These are phyloP conservation scores for Hesperophylax magnus DNA, from an alignment of 1,140 invertebrate genomes.

Conservation along the genomic window DNA sequence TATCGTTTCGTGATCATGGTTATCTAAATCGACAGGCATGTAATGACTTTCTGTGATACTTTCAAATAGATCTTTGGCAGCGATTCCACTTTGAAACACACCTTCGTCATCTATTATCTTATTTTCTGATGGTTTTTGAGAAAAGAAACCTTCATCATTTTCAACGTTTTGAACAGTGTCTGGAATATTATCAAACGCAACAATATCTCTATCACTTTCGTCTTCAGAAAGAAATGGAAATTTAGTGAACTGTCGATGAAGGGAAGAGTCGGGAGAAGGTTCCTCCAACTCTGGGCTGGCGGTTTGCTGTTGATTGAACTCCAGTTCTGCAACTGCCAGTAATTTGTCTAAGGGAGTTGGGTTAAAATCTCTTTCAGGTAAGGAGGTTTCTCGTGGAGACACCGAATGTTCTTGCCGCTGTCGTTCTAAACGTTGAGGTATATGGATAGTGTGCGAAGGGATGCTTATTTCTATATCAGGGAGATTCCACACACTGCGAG, in stretches of 20 bases:
- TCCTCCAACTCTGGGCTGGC: conserved; percentile 53
- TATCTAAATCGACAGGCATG: conserved; percentile 65
- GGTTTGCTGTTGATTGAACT: conserved; percentile 67
- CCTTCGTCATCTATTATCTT: conserved; percentile 58
- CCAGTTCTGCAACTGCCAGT: conserved; percentile 72
- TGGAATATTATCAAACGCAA: conserved; percentile 64
- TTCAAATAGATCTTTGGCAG: conserved; percentile 68
- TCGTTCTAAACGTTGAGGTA: conserved; percentile 64
- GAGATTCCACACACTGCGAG: conserved; percentile 60
- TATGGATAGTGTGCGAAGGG: conserved; percentile 72
- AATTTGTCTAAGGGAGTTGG: conserved; percentile 70
- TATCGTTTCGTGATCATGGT: conserved; percentile 69
- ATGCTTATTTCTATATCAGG: conserved; percentile 73
- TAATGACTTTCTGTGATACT: conserved; percentile 69
- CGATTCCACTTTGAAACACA: conserved; percentile 61
- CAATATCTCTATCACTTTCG: conserved; percentile 64
- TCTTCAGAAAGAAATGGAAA: conserved; percentile 65
- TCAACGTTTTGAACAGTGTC: conserved; percentile 59
- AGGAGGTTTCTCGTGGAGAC: conserved; percentile 62
- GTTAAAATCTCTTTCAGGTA: conserved; percentile 60
- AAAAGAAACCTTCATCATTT: conserved; percentile 62
- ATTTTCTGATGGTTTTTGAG: conserved; percentile 60
- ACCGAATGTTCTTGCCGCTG: conserved; percentile 62
- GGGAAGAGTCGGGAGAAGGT: background rate
- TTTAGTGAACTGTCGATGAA: conserved; percentile 33